Percentiles rank a stretch among this genome's conserved stretches.
phyloP scores from a whole-genome alignment of 2,888 invertebrate species.

The Leptogaster cylindrica region DNA sequence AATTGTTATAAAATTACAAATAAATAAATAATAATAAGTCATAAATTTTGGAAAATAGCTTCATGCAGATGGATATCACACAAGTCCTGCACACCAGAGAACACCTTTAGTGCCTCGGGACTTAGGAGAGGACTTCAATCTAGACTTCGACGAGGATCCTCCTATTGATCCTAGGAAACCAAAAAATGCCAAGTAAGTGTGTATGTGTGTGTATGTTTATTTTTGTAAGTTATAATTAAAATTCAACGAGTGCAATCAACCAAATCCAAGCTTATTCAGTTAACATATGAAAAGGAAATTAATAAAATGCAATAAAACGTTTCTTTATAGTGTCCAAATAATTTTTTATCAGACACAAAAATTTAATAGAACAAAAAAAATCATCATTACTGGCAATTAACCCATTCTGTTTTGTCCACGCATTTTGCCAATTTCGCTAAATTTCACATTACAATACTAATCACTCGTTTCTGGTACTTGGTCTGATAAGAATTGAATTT shows the following conservation, averaged over 20 bases:
- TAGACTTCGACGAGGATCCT: slow-evolving; percentile 62
- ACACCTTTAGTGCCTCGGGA: slow-evolving; percentile 80
- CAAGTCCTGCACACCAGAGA: slow-evolving; percentile 77
- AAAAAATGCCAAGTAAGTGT: slow-evolving; percentile 89
- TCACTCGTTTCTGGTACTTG: neutral
- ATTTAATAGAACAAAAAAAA: no score
- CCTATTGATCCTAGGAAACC: slow-evolving; percentile 65
- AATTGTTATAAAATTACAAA: neutral
- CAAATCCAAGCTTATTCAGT: neutral
- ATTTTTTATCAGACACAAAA: slow-evolving; percentile 25
- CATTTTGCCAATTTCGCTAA: neutral
- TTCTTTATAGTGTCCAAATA: slow-evolving; percentile 21
- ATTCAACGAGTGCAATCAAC: neutral
- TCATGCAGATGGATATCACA: slow-evolving; percentile 88
- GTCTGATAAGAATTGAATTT: slow-evolving; percentile 33
- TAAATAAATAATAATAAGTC: neutral
- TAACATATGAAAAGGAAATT: neutral
- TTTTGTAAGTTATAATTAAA: neutral
- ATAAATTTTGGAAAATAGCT: slow-evolving; percentile 66
- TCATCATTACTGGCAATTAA: no score
- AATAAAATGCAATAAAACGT: neutral
- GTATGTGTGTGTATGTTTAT: neutral
- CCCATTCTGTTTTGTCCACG: neutral
- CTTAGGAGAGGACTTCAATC: slow-evolving; percentile 72
- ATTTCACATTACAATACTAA: slow-evolving; percentile 17